phyloP scores from a whole-genome alignment of 2,888 invertebrate species.

The Cheilosia variabilis region DNA sequence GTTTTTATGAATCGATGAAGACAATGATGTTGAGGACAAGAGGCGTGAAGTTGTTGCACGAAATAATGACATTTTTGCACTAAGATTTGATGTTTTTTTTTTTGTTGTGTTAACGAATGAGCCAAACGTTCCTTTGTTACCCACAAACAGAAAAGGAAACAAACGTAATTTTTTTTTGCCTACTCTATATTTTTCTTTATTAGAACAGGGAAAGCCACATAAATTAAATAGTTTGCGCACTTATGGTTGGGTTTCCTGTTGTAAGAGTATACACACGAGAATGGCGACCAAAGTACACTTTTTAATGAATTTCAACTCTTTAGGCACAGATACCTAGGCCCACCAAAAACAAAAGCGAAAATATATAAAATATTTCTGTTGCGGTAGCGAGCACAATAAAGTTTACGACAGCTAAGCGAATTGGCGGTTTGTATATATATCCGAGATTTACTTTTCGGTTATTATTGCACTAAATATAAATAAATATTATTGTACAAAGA shows the following conservation, averaged over 20 bases:
- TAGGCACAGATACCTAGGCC: neutral
- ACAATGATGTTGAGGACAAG: constrained; percentile 46
- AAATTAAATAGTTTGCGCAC: constrained; percentile 23
- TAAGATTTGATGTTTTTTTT: constrained; percentile 11
- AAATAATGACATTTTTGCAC: constrained; percentile 65
- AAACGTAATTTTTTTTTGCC: constrained; percentile 1
- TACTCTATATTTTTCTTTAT: neutral
- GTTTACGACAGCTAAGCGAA: constrained; percentile 2
- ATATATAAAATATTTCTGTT: constrained; percentile 3
- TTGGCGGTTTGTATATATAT: neutral
- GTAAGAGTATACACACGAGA: constrained; percentile 2
- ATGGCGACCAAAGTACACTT: constrained; percentile 19
- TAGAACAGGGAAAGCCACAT: neutral
- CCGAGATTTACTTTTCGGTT: constrained; percentile 9
- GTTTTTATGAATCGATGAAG: constrained; percentile 63
- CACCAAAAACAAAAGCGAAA: constrained; percentile 5
- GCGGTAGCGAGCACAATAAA: neutral
- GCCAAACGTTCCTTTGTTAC: constrained; percentile 16
- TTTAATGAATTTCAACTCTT: constrained; percentile 41
- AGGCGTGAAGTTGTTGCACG: constrained; percentile 58
- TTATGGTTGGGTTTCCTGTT: constrained; percentile 20
- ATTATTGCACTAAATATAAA: constrained; percentile 8
- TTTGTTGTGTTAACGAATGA: constrained; percentile 11
- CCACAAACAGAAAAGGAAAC: neutral
- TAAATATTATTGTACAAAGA: constrained; percentile 6